Evolutionary conservation across 2,888 invertebrate species (phyloP).

Genomic region (Parnassius apollo): DNA sequence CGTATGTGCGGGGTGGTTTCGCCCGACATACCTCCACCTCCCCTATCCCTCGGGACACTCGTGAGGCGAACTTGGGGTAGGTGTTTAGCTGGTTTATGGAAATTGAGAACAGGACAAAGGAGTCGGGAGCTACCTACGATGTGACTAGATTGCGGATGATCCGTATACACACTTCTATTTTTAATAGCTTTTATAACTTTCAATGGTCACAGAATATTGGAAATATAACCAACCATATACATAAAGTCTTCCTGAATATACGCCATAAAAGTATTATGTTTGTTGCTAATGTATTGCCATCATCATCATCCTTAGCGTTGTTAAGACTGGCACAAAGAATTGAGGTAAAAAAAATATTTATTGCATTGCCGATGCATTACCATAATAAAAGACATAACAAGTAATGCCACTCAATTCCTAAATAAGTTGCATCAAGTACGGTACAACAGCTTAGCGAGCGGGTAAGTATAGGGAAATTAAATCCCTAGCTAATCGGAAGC

Average conservation of each 20-base stretch:
- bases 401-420: not conserved
- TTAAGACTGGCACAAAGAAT: no score
- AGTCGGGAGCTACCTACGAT: conserved; percentile 65
- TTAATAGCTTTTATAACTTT: conserved; percentile 15
- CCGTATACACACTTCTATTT: conserved; percentile 13
- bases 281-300: no score
- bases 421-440: conserved; percentile 9
- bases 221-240: not conserved
- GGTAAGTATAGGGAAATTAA: no score
- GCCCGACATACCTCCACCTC: conserved; percentile 27
- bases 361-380: no score
- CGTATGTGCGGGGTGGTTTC: conserved; percentile 43
- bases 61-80: conserved; percentile 66
- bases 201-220: not conserved
- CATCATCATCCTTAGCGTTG: no score
- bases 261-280: no score
- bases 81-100: conserved; percentile 79
- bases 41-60: conserved; percentile 37
- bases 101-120: conserved; percentile 78
- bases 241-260: no score
- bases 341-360: no score
- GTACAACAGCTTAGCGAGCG: not conserved
- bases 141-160: conserved; percentile 50
- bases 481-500: no score
- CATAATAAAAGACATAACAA: not conserved